Evolutionary conservation across 2,888 invertebrate species (phyloP), one percentile per base, ranked within the genome.

Genomic region (Morinoia aosen): DNA sequence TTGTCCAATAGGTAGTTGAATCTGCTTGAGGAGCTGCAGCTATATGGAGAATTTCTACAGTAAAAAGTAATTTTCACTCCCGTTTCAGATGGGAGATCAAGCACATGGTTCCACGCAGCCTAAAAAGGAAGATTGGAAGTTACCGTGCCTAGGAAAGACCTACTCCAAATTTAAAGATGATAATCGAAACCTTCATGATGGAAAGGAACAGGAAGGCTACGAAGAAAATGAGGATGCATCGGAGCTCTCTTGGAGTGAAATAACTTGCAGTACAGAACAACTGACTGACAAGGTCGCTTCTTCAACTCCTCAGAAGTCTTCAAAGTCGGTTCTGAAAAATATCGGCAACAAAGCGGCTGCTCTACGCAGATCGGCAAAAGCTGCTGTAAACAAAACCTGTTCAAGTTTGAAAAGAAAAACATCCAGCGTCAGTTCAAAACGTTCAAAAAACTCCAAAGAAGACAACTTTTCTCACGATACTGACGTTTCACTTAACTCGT

Each of bases 301-400:
- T 90, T 39, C 48, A 39, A 40, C 90, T 90, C 40, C 40, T 48
- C 39, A 0, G 19, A 40, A 10, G 90, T 16, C 39, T 11, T 16
- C 40, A 5, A 90, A 19, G 33, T 39, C 40, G 0, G 39, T 90
- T 7, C 40, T 90, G 40, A 90, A 90, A 39, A 90, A 90, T 40
- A 90, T 90, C 90, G 48, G 90, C 90, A 90, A 40, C 33, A 76
- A 76, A 76, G 76, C 76, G 25, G 76, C 76, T 39, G 90, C 90
- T 16, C 48, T 90, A 7, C 90, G 39, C 14, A 48, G 14, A 14
- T 90, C 90, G 3, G 90, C 90, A 40, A 90, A 90, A 48, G 90
- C 90, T 90, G 90, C 48, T 7, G 90, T 90, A 2, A 48, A 48
- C 39, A 90, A 90, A 90, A 39, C 40, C 40, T 90, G 19, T 19